Evolutionary conservation across 1,140 invertebrate genomes (phyloP).

Genomic region (Drosophila ficusphila): DNA sequence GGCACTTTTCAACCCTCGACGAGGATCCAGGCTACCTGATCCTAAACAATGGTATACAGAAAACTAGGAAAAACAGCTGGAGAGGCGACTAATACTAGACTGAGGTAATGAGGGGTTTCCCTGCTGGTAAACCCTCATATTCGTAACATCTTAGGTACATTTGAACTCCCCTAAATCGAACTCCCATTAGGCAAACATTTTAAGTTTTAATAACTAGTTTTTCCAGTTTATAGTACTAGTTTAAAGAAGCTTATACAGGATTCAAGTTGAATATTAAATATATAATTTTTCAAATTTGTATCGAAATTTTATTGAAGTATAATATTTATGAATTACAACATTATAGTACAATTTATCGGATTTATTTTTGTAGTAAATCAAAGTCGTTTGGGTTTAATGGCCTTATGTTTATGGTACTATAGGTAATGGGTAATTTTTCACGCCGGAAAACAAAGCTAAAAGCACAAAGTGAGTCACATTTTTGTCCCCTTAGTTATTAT

Average conservation of each 20-base stretch:
- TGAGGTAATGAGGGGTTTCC: slow-evolving; percentile 43
- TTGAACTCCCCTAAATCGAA: neutral
- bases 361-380: too few species aligned
- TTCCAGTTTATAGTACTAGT: neutral
- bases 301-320: too few species aligned
- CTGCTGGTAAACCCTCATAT: slow-evolving; percentile 25
- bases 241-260: too few species aligned
- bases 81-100: neutral
- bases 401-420: too few species aligned
- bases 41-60: slow-evolving; percentile 29
- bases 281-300: too few species aligned
- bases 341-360: too few species aligned
- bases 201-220: neutral
- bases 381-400: too few species aligned
- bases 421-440: neutral
- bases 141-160: neutral
- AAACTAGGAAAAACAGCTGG: slow-evolving; percentile 31
- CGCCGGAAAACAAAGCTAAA: slow-evolving; percentile 5
- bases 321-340: too few species aligned
- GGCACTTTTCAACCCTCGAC: slow-evolving; percentile 54
- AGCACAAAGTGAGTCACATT: slow-evolving; percentile 16
- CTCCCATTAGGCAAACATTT: neutral
- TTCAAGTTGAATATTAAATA: too few species aligned
- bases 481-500: neutral
- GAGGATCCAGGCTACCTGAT: slow-evolving; percentile 47